These are phyloP conservation scores for Meloidogyne floridensis DNA, from an alignment of 1,140 invertebrate species.

Conservation along the genomic window DNA sequence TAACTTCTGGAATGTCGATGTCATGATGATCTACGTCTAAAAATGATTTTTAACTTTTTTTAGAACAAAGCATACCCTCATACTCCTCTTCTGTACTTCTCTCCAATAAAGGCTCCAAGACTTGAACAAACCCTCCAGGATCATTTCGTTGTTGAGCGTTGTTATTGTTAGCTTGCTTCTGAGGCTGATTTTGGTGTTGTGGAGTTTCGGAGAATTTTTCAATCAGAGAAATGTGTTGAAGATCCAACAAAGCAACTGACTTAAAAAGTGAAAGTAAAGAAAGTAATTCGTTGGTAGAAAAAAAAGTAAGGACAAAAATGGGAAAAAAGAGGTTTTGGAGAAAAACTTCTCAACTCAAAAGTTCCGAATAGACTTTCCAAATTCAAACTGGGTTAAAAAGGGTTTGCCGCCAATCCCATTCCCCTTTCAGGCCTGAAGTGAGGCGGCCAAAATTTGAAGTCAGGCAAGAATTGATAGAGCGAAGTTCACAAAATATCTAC, in stretches of 20 bases:
- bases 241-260: conserved; percentile 32
- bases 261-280: background rate
- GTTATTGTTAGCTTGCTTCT: background rate
- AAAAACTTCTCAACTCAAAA: no score
- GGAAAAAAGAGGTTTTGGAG: no score
- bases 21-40: background rate
- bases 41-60: background rate
- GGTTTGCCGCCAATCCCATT: no score
- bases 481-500: no score
- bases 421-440: no score
- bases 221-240: conserved; percentile 34
- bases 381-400: no score
- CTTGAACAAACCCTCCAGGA: background rate
- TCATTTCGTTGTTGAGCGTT: background rate
- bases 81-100: background rate
- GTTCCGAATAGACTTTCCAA: no score
- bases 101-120: conserved; percentile 18
- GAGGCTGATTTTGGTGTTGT: background rate
- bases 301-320: background rate
- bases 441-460: no score
- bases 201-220: conserved; percentile 26
- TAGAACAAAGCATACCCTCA: background rate
- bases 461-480: no score
- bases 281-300: no score
- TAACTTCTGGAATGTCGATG: background rate